phyloP scores from a whole-genome alignment of 1,140 invertebrate species.

The Mamestra configurata region DNA sequence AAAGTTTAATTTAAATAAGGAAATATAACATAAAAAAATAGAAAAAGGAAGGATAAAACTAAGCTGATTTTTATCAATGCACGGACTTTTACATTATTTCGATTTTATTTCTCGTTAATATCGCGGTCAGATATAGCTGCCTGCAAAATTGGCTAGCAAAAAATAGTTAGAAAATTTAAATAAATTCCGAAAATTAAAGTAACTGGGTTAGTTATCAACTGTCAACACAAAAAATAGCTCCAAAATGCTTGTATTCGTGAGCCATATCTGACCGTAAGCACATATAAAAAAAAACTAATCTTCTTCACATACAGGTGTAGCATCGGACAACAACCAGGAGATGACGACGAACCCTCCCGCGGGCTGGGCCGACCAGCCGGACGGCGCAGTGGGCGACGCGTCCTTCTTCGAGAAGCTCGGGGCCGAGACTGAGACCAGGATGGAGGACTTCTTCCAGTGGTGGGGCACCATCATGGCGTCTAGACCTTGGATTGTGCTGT shows the following conservation, averaged over 20 bases:
- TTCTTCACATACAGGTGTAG: constrained; percentile 81
- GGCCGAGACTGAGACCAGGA: constrained; percentile 92
- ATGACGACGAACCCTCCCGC: constrained; percentile 85
- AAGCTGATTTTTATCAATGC: not conserved
- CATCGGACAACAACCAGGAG: constrained; percentile 89
- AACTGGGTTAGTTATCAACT: too few species aligned
- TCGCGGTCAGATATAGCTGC: not conserved
- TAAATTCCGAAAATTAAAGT: too few species aligned
- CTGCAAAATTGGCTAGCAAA: not conserved
- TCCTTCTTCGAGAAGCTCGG: constrained; percentile 93
- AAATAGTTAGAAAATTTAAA: too few species aligned
- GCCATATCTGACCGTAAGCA: not conserved
- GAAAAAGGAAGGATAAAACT: too few species aligned
- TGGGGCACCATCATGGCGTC: constrained; percentile 95
- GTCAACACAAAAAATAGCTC: too few species aligned
- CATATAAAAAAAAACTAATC: not conserved
- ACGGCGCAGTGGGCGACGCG: constrained; percentile 80
- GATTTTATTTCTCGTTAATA: not conserved
- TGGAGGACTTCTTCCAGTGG: constrained; percentile 93
- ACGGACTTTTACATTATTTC: too few species aligned
- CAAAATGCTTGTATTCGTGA: not conserved
- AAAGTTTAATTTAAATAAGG: too few species aligned
- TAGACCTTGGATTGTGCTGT: constrained; percentile 93
- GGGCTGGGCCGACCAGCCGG: constrained; percentile 77
- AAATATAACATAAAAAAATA: not conserved